Conservation (phyloP, 1,140 invertebrate genomes). For the Lanistes nyassanus region DNA sequence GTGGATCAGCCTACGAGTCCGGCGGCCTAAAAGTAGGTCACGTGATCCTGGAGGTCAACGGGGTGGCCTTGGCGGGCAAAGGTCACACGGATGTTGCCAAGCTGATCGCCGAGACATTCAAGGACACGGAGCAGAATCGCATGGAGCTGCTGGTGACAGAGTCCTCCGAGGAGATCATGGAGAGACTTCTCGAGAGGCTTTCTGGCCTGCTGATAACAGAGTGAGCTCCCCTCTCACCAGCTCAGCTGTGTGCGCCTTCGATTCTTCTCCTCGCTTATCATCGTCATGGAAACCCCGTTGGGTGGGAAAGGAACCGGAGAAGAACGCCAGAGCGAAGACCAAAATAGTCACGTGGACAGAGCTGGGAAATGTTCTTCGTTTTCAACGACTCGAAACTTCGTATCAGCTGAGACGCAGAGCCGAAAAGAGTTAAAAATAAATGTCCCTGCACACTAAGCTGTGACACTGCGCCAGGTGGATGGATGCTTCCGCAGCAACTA, state of each 20-base stretch:
- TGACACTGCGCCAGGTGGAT: no score
- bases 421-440: no score
- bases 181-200: slow-evolving; percentile 18
- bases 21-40: slow-evolving; percentile 93
- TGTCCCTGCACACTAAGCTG: no score
- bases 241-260: background rate
- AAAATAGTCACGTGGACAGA: no score
- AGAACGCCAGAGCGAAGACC: no score
- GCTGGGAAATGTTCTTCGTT: no score
- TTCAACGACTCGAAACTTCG: no score
- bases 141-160: slow-evolving; percentile 59
- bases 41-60: slow-evolving; percentile 92
- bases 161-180: slow-evolving; percentile 37
- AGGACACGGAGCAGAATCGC: slow-evolving; percentile 38
- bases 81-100: slow-evolving; percentile 55
- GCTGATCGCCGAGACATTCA: slow-evolving; percentile 60
- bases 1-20: slow-evolving; percentile 91
- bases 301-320: no score
- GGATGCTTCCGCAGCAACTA: no score
- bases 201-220: background rate
- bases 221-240: background rate
- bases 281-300: no score
- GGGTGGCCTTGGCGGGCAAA: slow-evolving; percentile 78
- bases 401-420: no score
- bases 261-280: background rate